Base-by-base conservation (phyloP, 1,140 invertebrate genomes). In the Plectus sambesii region DNA sequence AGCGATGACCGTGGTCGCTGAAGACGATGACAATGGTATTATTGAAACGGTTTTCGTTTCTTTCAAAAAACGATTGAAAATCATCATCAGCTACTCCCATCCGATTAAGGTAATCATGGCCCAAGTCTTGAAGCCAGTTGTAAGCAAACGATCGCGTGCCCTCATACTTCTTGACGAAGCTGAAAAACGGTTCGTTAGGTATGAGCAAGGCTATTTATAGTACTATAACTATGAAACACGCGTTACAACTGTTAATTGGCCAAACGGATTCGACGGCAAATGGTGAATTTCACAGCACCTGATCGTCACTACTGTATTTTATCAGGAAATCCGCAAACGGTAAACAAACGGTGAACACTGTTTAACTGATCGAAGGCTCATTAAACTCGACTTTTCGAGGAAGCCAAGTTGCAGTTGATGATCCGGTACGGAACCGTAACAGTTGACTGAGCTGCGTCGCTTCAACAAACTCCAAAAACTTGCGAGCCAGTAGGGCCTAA, bases 1-100 rank as follows among this genome's bases (percentile, higher is more conserved):
- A 92, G 27, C 89, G 69, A 60, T 88, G 81, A 0, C 89, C 89
- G 68, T 94, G 89, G 69, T 96, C 89, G 61, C 85, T 88, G 55
- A 88, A 74, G 15, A 90, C 77, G 15, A 93, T 74, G 0, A 93
- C 67, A 0, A 77, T 62, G 0, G 79, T 79, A 54, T 77, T 72
- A 20, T 76, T 68, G 6, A 57, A 24, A 5, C 58, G 53, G 6
- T 42, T 33, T 17, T 59, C 41, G n/a, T 48, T 58, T 20, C 43
- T 24, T 9, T 35, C 17, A n/a, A 60, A 38, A 19, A 61, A 53
- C 12, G 24, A 25, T 9, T 63, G 39, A n/a, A 60, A 30, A 37
- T 60, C 58, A 12, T 49, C 9, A 41, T 60, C 58, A 4, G 38
- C 35, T 22, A 47, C 47, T n/a, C 53, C 52, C 19, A 62, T 38